A percentile compares a stretch with the other conserved stretches of the same genome.
Evolutionary conservation across 2,113 vertebrate genomes (phyloP).

Genomic region (Ivindomyrus marchei): DNA sequence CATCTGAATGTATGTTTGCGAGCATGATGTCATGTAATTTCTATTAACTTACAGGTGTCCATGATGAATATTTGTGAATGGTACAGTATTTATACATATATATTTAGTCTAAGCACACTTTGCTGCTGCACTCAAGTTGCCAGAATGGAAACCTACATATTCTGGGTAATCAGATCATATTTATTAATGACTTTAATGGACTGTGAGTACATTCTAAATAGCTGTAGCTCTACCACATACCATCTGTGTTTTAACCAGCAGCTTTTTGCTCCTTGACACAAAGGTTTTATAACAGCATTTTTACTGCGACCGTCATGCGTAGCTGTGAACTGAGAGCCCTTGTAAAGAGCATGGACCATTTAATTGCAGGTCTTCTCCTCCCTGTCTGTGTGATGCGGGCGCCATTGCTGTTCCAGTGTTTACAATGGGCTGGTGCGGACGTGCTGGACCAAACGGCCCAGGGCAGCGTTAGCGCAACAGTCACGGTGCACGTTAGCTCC

Average conservation of each 20-base stretch:
- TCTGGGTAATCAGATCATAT: background rate
- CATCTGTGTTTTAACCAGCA: background rate
- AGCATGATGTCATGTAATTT: background rate
- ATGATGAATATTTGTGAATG: background rate
- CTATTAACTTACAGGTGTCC: background rate
- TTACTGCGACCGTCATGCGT: background rate
- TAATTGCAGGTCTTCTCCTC: background rate
- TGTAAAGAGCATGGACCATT: background rate
- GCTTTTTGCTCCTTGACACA: background rate
- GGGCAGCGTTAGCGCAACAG: background rate
- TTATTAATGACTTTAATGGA: background rate
- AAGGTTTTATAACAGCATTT: background rate
- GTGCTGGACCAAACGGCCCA: background rate
- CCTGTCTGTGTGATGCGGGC: background rate
- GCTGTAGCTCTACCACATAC: background rate
- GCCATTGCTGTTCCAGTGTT: background rate
- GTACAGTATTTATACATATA: background rate
- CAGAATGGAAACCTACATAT: background rate
- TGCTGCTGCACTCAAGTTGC: background rate
- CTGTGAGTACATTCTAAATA: background rate
- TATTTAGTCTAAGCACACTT: background rate
- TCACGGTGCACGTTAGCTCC: background rate
- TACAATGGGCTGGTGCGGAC: background rate
- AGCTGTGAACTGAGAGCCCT: background rate
- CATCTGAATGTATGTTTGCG: background rate